Evolutionary conservation across 2,888 invertebrate genomes (phyloP), one percentile per base, ranked within the genome.

Genomic region (Eupithecia subumbrata): DNA sequence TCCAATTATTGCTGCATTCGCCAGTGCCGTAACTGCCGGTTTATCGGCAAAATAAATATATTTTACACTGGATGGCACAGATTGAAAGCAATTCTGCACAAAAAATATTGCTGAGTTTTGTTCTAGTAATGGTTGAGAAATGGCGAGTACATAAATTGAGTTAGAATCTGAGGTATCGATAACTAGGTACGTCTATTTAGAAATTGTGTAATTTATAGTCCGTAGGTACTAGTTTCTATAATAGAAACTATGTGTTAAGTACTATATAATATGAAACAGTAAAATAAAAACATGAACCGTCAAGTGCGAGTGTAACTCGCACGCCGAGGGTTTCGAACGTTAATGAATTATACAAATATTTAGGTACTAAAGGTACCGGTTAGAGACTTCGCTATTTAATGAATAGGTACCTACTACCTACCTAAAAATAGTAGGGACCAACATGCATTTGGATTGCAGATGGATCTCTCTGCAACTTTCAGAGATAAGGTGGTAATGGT

Each of bases 41-140:
- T 88, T 87, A 87, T 88, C 86, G 87, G 82, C 79, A 82, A 84
- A 84, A 86, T 87, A 79, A 85, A 86, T 85, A 85, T 37, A 83
- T 84, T 83, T 80, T 80, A 81, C 76, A 72, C 86, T 84, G 84
- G 84, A 87, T 83, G 78, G 78, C 78, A 60, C 45, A 43, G 48
- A 68, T 40, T 43, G 22, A 40, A 67, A 25, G 22, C 3, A 45
- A 43, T 68, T 40, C 18, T 68, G 22, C n/a, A 40, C 22, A 25
- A 68, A 68, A 67, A 64, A 64, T 25, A 60, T 60, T 60, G 60
- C 60, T 3, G 22, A 60, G 60, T 60, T 60, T 60, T 60, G 25
- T 60, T 60, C 60, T 25, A 25, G 60, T 60, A 25, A 11, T 52
- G 56, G 1, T 22, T 56, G 56, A 12, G 56, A 22, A 25, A 25